Evolutionary conservation across 2,797 vertebrate genomes (phyloP).

Genomic region (Hypotaenidia philippensis): DNA sequence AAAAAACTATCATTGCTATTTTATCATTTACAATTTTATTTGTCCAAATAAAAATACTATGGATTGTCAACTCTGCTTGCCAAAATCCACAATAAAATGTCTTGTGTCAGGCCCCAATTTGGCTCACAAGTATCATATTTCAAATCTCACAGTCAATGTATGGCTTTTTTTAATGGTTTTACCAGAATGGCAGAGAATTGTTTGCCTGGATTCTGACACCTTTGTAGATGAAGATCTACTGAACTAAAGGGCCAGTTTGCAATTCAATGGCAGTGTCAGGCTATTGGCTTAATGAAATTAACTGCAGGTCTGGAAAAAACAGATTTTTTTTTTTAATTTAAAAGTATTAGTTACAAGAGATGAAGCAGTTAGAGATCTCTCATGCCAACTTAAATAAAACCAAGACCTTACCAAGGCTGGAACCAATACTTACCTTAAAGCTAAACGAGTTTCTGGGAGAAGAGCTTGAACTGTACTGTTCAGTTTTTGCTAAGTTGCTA

Average conservation of each 20-base stretch:
- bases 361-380: background rate
- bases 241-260: background rate
- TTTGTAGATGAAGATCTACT: background rate
- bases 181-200: background rate
- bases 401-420: background rate
- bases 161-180: background rate
- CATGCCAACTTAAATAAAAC: background rate
- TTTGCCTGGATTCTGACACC: background rate
- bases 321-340: background rate
- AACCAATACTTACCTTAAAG: slow-evolving; percentile 84
- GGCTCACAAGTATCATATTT: background rate
- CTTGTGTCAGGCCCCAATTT: background rate
- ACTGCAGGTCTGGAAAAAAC: slow-evolving; percentile 19
- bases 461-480: slow-evolving; percentile 81
- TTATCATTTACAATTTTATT: background rate
- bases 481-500: slow-evolving; percentile 74
- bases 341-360: slow-evolving; percentile 23
- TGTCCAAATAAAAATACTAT: background rate
- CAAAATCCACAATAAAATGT: background rate
- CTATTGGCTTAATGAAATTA: slow-evolving; percentile 27
- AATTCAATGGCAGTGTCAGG: slow-evolving; percentile 11
- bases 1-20: background rate
- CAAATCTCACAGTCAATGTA: background rate
- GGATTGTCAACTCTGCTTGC: background rate
- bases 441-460: slow-evolving; percentile 86